Evolutionary conservation across 2,888 invertebrate species (phyloP).

Genomic region (Acleris holmiana): DNA sequence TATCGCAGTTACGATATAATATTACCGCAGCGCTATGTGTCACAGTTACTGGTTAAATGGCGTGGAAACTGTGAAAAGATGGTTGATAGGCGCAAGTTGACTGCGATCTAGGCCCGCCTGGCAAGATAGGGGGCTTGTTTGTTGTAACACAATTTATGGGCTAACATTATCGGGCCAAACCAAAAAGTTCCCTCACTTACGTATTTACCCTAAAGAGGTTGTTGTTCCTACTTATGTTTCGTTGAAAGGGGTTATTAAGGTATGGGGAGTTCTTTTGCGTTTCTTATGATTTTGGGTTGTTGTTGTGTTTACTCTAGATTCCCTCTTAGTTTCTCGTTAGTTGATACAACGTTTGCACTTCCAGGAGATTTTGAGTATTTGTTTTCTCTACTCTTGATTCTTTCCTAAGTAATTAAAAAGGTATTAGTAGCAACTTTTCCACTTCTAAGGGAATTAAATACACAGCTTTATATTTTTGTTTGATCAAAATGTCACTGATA

Average conservation of each 20-base stretch:
- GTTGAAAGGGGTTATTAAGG: slow-evolving; percentile 34
- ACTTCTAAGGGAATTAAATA: no score
- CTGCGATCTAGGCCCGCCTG: slow-evolving; percentile 45
- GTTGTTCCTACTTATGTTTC: slow-evolving; percentile 27
- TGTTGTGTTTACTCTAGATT: not conserved
- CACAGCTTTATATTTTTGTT: no score
- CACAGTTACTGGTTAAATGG: slow-evolving; percentile 67
- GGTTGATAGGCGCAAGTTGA: slow-evolving; percentile 60
- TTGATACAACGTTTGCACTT: no score
- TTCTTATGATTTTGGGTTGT: slow-evolving; percentile 5
- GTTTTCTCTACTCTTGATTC: no score
- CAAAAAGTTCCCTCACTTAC: slow-evolving; percentile 30
- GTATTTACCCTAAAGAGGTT: slow-evolving; percentile 27
- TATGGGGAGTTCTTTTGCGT: slow-evolving; percentile 9
- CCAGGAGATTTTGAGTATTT: no score
- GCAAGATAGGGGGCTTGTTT: slow-evolving; percentile 62
- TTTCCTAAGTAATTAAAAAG: no score
- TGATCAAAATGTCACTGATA: not conserved
- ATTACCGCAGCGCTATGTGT: slow-evolving; percentile 47
- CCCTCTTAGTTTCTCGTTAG: not conserved
- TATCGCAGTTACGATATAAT: slow-evolving; percentile 27
- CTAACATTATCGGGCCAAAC: slow-evolving; percentile 50
- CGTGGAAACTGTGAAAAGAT: slow-evolving; percentile 71
- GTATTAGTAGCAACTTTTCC: no score
- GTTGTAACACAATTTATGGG: slow-evolving; percentile 67